Evolutionary conservation across 2,888 invertebrate species (phyloP), one percentile per base, ranked within the genome.

Genomic region (Notodonta ziczac): DNA sequence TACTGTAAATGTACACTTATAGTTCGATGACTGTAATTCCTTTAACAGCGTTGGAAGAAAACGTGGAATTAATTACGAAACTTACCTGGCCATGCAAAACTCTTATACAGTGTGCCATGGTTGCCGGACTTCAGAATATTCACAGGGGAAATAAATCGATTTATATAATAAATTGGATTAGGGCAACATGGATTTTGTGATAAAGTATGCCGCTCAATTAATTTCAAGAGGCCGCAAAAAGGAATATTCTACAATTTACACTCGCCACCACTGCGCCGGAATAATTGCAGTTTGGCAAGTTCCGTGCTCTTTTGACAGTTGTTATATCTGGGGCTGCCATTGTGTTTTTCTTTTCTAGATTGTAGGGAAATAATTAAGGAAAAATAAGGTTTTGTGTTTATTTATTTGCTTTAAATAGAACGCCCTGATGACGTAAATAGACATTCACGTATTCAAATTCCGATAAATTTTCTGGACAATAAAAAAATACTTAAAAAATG

Each of bases 81-180:
- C 87, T 94, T 94, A 96, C 96, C 95, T 96, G 96, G 94, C 95
- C 95, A 94, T 95, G 96, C 94, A 96, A 95, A 95, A 96, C 96
- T 95, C 96, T 94, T 86, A 94, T 95, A 95, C 96, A 96, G 95
- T 96, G 96, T 93, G 96, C 96, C 96, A 96, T 96, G 94, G 94
- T 95, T 84, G 87, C 89, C 70, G 90, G 91, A 93, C 91, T 83
- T 83, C 73, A 80, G 79, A 84, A 82, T 83, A 76, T 76, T 67
- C 73, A 82, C 76, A 76, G 73, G 76, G 80, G 72, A 72, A 76
- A 77, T 72, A 76, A 76, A 72, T 64, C 74, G 74, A 73, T 70
- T 76, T 69, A 73, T 72, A 70, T 63, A 78, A 77, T 80, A 83
- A 83, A 72, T 76, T 78, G 70, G 81, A 83, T 86, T 78, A 82